A percentile compares a stretch with the other conserved stretches of the same genome.
These are phyloP conservation scores for Acanthornis magna DNA, from an alignment of 2,797 vertebrate genomes.

Conservation along the genomic window DNA sequence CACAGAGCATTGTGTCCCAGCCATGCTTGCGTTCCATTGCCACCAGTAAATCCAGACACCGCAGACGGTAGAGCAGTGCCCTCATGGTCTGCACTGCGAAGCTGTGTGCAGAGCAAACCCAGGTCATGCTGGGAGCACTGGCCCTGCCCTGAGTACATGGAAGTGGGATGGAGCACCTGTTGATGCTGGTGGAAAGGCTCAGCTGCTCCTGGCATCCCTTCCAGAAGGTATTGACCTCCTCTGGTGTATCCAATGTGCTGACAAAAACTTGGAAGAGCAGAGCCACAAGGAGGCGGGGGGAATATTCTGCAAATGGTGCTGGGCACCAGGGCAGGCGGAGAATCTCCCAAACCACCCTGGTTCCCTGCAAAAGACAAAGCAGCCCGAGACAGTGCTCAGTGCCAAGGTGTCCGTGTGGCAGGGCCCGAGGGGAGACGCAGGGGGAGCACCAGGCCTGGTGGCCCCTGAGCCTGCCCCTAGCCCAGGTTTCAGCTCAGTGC, in stretches of 20 bases:
- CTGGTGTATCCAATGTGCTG: neutral
- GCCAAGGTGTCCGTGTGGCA: fast-evolving
- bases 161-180: neutral
- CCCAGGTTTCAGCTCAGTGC: neutral
- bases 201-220: neutral
- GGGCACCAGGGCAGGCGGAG: neutral
- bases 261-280: neutral
- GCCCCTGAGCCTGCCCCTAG: neutral
- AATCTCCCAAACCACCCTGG: neutral
- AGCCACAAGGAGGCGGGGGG: neutral
- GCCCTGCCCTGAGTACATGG: neutral
- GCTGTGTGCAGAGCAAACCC: neutral
- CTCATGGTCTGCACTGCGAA: neutral
- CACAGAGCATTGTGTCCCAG: neutral
- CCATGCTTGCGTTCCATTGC: neutral
- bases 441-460: neutral
- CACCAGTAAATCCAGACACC: neutral
- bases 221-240: neutral
- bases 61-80: neutral
- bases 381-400: fast-evolving
- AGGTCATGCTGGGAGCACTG: neutral
- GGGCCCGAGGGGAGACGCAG: neutral
- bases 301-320: neutral
- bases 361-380: neutral
- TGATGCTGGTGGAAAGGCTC: neutral